phyloP scores from a whole-genome alignment of 2,888 invertebrate genomes.

The Drosophila antonietae region DNA sequence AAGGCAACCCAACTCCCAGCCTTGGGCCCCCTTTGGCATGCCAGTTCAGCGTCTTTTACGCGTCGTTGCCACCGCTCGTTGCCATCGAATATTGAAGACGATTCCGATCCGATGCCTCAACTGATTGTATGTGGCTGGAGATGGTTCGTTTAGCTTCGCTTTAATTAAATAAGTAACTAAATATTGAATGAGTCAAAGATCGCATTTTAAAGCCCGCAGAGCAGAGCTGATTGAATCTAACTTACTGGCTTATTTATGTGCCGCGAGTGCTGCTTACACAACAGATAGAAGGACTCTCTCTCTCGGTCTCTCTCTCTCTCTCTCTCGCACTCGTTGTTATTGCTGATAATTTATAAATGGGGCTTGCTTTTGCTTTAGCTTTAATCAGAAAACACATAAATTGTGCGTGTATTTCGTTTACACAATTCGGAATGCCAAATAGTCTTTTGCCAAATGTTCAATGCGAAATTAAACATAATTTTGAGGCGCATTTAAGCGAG shows the following conservation, averaged over 20 bases:
- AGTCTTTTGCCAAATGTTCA: constrained; percentile 36
- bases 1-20: constrained; percentile 15
- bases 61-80: constrained; percentile 38
- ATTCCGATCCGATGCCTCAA: constrained; percentile 26
- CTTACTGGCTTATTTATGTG: constrained; percentile 16
- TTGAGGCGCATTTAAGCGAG: constrained; percentile 59
- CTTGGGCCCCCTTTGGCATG: constrained; percentile 11
- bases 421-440: constrained; percentile 12
- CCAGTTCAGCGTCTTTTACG: constrained; percentile 60
- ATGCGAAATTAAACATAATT: constrained; percentile 64
- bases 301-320: not conserved
- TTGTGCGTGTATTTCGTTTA: constrained; percentile 12
- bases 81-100: constrained; percentile 31
- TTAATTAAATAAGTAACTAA: constrained; percentile 54
- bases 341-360: constrained; percentile 20
- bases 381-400: constrained; percentile 44
- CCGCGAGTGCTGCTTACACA: constrained; percentile 2
- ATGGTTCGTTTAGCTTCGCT: constrained; percentile 18
- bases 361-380: constrained; percentile 4
- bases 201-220: not conserved
- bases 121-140: constrained; percentile 23
- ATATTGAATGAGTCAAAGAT: not conserved
- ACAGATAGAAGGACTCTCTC: not conserved
- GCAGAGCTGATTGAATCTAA: not conserved
- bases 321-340: too few species aligned